A percentile compares a stretch with the other conserved stretches of the same genome.
Evolutionary conservation across 2,888 invertebrate species (phyloP).

Genomic region (Luffia ferchaultella): DNA sequence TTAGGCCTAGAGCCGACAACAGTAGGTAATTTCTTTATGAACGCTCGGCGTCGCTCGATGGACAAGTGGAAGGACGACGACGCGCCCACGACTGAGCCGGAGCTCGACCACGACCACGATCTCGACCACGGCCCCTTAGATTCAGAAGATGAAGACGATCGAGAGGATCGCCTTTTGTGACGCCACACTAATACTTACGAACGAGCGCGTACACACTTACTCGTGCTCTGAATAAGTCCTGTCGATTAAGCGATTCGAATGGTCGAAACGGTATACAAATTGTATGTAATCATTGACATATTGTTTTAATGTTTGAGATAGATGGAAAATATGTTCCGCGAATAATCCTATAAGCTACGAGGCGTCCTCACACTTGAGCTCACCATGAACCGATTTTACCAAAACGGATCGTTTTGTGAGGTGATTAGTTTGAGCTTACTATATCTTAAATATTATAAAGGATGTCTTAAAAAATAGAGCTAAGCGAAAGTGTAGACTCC

Average conservation of each 20-base stretch:
- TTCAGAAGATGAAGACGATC: slow-evolving; percentile 53
- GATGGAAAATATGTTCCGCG: too few relatives aligned
- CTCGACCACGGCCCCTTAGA: slow-evolving; percentile 54
- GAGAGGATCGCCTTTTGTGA: slow-evolving; percentile 63
- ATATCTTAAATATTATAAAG: too few relatives aligned
- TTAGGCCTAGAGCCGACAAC: slow-evolving; percentile 96
- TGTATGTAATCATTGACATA: too few relatives aligned
- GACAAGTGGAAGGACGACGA: slow-evolving; percentile 99
- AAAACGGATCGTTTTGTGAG: too few relatives aligned
- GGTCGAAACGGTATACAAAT: too few relatives aligned
- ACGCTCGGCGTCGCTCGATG: slow-evolving; percentile 96
- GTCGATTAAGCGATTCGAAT: slow-evolving; percentile 4
- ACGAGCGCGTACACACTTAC: slow-evolving; percentile 38
- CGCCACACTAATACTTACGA: slow-evolving; percentile 29
- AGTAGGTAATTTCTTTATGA: slow-evolving; percentile 99
- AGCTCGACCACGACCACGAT: slow-evolving; percentile 16
- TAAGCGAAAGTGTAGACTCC: too few relatives aligned
- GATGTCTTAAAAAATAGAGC: too few relatives aligned
- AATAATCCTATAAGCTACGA: too few relatives aligned
- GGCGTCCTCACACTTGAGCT: too few relatives aligned
- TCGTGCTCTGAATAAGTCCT: slow-evolving; percentile 46
- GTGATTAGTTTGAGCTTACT: too few relatives aligned
- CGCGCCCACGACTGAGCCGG: slow-evolving; percentile 64
- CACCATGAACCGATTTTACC: too few relatives aligned
- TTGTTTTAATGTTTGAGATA: too few relatives aligned